A percentile compares a stretch with the other conserved stretches of the same genome.
Evolutionary conservation across 2,113 vertebrate species (phyloP).

Genomic region (Pseudorasbora parva): DNA sequence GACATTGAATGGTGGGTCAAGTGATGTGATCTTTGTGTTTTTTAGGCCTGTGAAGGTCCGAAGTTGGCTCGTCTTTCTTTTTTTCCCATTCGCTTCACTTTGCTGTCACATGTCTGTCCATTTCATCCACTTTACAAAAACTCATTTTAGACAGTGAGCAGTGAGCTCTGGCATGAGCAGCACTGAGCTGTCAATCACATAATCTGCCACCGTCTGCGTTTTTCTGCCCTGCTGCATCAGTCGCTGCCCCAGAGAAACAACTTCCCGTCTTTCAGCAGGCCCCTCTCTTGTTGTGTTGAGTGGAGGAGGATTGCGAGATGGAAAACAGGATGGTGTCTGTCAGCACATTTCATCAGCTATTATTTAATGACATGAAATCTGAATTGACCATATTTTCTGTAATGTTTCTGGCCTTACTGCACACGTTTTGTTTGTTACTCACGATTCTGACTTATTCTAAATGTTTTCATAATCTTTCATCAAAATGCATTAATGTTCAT

Average conservation of each 20-base stretch:
- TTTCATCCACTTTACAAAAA: slow-evolving; percentile 3
- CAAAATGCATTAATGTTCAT: neutral
- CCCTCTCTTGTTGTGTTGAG: neutral
- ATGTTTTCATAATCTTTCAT: neutral
- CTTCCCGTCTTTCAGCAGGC: slow-evolving; percentile 7
- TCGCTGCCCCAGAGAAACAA: slow-evolving; percentile 1
- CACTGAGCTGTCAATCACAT: slow-evolving; percentile 4
- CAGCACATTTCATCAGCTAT: slow-evolving; percentile 28
- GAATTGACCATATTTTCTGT: neutral
- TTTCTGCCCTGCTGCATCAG: slow-evolving; percentile 6
- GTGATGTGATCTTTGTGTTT: neutral
- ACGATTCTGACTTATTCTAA: neutral
- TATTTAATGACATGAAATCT: neutral
- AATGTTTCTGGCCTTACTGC: neutral
- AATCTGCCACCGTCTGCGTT: slow-evolving; percentile 17
- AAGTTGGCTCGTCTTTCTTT: neutral
- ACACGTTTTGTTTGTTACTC: neutral
- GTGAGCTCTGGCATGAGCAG: slow-evolving; percentile 11
- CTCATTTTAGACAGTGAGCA: slow-evolving; percentile 1
- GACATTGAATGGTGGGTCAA: neutral
- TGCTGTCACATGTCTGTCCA: neutral
- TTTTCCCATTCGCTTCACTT: neutral
- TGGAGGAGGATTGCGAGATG: neutral
- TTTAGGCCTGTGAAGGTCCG: neutral
- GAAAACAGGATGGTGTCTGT: slow-evolving; percentile 7